Percentiles rank a stretch among this genome's conserved stretches.
Conservation (phyloP, 1,140 invertebrate species). For the Hypsibius dujardini region DNA sequence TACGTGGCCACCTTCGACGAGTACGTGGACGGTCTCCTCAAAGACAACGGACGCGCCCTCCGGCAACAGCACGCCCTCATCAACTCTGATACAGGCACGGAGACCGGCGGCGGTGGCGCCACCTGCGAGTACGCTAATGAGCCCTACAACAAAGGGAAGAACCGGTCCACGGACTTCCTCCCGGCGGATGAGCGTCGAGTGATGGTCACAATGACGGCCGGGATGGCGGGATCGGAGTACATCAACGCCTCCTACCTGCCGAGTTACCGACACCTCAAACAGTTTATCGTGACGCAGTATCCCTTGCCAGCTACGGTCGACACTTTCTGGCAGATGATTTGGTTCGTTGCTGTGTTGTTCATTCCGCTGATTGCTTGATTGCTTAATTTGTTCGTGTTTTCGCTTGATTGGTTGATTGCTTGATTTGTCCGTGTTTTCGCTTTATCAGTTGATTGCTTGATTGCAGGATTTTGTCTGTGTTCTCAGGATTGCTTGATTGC, state of each 20-base stretch:
- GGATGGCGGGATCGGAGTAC: constrained; percentile 81
- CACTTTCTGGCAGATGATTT: constrained; percentile 91
- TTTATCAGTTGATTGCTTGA: neutral
- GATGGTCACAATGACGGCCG: constrained; percentile 71
- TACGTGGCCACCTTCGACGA: constrained; percentile 43
- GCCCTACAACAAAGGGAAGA: constrained; percentile 64
- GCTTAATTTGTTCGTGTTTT: no score
- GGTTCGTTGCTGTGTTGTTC: constrained; percentile 33
- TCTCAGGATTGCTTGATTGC: no score
- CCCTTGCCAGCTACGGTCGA: constrained; percentile 54
- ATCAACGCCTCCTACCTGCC: constrained; percentile 82
- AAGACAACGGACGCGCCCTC: constrained; percentile 32
- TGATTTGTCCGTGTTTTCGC: neutral
- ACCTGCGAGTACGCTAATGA: constrained; percentile 55
- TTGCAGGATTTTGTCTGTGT: no score
- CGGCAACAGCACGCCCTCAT: neutral
- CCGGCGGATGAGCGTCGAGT: constrained; percentile 69
- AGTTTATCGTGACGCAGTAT: constrained; percentile 80
- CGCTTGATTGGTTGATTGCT: neutral
- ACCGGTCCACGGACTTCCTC: constrained; percentile 55
- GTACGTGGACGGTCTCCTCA: constrained; percentile 43
- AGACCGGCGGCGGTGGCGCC: constrained; percentile 10
- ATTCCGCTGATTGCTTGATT: no score
- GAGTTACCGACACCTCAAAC: constrained; percentile 35
- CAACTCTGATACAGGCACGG: neutral